Evolutionary conservation across 2,113 vertebrate species (phyloP), one percentile per base, ranked within the genome.

Genomic region (Saguinus midas): DNA sequence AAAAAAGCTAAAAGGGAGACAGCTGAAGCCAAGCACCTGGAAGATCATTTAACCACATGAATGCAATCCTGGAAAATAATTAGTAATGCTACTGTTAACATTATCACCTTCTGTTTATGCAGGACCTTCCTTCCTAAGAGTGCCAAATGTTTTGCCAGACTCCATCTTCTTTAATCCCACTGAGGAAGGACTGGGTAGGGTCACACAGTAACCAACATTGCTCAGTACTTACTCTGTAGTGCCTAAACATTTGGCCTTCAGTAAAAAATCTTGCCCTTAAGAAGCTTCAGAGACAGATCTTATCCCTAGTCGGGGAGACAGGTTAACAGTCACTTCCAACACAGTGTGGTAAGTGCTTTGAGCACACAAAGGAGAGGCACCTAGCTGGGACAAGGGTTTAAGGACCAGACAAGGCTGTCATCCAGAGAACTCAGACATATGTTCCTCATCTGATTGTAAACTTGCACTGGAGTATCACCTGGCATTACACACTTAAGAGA

Each of bases 11-110:
- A 88, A 91, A 50, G n/a, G 57, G 58, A 94, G 75, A 82, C 8
- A 72, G 50, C 48, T 81, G 37, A 90, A 94, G 85, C 82, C 48
- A 95, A 92, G 58, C 48, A 78, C 79, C 92, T 87, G 61, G 27
- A 88, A 58, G 87, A 73, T 55, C 35, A 52, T 37, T 86, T 91
- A 96, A 88, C 50, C 64, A 80, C 72, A 88, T 76, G 50, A 94
- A 55, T 78, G 84, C 66, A 93, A 57, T 7, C 14, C 80, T 80
- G 25, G 43, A 92, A 70, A 93, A 81, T 25, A 83, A 94, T 83
- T 72, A 66, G 66, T 50, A 96, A 88, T 10, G 29, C 37, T 61
- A 64, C 6, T 57, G 64, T 90, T 92, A 95, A 84, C 25, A 43
- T 50, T 27, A 52, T n/a, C 66, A 70, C 66, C 52, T 72, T 64